A percentile compares a stretch with the other conserved stretches of the same genome.
Conservation (phyloP, 2,888 invertebrate genomes). For the Tuberolachnus salignus region DNA sequence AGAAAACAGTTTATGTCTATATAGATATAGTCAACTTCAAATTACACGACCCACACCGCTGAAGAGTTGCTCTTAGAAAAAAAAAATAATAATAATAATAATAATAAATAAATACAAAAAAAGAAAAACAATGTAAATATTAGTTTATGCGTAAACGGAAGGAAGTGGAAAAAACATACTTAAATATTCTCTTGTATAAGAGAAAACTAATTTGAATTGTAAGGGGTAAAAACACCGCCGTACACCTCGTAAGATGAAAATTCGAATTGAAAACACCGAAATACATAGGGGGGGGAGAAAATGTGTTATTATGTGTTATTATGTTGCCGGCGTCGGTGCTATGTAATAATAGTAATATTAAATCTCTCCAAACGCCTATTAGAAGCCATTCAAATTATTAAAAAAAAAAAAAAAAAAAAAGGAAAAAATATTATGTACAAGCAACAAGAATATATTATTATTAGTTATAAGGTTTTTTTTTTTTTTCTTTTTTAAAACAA, state of each 20-base stretch:
- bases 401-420: too few relatives aligned
- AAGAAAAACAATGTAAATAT: constrained; percentile 35
- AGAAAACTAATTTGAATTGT: constrained; percentile 20
- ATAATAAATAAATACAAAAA: constrained; percentile 7
- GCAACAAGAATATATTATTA: not conserved
- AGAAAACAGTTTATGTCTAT: too few relatives aligned
- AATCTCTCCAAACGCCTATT: constrained; percentile 13
- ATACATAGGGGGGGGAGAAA: not conserved
- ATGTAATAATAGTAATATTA: constrained; percentile 20
- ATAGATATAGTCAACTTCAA: not conserved
- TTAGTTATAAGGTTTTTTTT: not conserved
- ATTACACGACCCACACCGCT: not conserved
- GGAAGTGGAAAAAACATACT: constrained; percentile 3
- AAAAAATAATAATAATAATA: too few relatives aligned
- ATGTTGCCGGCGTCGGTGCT: not conserved
- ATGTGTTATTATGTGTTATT: not conserved
- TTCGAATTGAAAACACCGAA: constrained; percentile 18
- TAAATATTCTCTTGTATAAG: not conserved
- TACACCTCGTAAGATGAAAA: constrained; percentile 15
- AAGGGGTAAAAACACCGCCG: not conserved
- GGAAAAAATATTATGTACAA: not conserved
- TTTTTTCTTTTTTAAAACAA: not conserved
- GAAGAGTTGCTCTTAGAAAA: not conserved
- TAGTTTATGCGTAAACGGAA: not conserved
- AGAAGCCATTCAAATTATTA: constrained; percentile 16